A percentile compares a stretch with the other conserved stretches of the same genome.
phyloP scores from a whole-genome alignment of 2,888 invertebrate species.

The Archips xylosteana region DNA sequence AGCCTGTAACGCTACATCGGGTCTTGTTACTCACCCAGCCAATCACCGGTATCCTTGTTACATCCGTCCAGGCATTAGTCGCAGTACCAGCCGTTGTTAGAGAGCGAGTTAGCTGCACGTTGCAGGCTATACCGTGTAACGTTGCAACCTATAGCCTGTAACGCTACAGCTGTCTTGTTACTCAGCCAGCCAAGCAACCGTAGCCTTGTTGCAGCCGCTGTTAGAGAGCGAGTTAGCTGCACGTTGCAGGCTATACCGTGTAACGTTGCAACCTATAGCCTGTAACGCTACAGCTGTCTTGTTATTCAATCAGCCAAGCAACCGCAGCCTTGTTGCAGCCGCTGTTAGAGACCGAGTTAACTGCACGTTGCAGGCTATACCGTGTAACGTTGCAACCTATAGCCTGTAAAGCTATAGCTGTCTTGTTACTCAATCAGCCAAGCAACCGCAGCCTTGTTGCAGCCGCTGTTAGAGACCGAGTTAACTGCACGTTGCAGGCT shows the following conservation, averaged over 20 bases:
- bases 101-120: too few relatives aligned
- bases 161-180: slow-evolving; percentile 9
- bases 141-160: background rate
- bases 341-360: too few relatives aligned
- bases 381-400: background rate
- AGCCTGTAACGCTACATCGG: background rate
- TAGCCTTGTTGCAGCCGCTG: slow-evolving; percentile 93
- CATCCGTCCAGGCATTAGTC: background rate
- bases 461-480: too few relatives aligned
- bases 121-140: too few relatives aligned
- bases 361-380: slow-evolving; percentile 87
- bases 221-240: too few relatives aligned
- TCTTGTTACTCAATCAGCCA: slow-evolving; percentile 82
- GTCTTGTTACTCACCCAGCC: too few relatives aligned
- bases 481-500: slow-evolving; percentile 89
- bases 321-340: slow-evolving; percentile 91
- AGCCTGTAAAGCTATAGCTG: background rate
- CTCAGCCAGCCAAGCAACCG: slow-evolving; percentile 88
- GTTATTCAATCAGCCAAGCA: slow-evolving; percentile 87
- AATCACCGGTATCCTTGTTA: too few relatives aligned
- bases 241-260: slow-evolving; percentile 85
- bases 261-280: background rate
- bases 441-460: slow-evolving; percentile 92
- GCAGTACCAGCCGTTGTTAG: too few relatives aligned
- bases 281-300: background rate